A percentile compares a stretch with the other conserved stretches of the same genome.
These are phyloP conservation scores for Mormyrops attenuatus DNA, from an alignment of 2,797 vertebrate species.

Conservation along the genomic window DNA sequence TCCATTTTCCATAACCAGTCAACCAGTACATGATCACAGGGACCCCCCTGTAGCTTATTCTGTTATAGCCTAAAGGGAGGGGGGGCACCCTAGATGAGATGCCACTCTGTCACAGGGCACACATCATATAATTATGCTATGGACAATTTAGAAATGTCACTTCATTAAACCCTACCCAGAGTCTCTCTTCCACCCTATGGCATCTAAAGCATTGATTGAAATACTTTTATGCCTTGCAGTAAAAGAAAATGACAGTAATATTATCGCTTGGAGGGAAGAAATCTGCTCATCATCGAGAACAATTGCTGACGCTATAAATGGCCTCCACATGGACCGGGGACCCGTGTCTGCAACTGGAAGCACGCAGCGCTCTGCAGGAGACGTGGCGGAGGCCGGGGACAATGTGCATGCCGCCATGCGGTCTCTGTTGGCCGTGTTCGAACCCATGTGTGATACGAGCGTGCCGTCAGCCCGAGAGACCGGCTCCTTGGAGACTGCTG, in stretches of 20 bases:
- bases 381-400: conserved; percentile 32
- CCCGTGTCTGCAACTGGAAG: conserved; percentile 18
- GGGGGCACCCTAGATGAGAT: background rate
- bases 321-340: conserved; percentile 28
- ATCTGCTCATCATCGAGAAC: conserved; percentile 56
- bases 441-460: conserved; percentile 33
- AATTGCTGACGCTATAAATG: conserved; percentile 52
- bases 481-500: conserved; percentile 28
- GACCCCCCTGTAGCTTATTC: background rate
- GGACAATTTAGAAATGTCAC: background rate
- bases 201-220: background rate
- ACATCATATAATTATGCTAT: background rate
- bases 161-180: background rate
- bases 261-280: conserved; percentile 43
- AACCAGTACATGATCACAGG: background rate
- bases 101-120: background rate
- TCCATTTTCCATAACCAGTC: background rate
- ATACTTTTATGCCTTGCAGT: background rate
- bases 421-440: conserved; percentile 53
- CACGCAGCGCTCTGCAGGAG: conserved; percentile 42
- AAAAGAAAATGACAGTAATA: conserved; percentile 48
- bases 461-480: conserved; percentile 22
- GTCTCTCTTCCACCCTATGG: background rate
- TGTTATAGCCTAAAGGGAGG: background rate
- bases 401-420: conserved; percentile 62